Evolutionary conservation across 2,888 invertebrate genomes (phyloP).

Genomic region (Mimumesa dahlbomi): DNA sequence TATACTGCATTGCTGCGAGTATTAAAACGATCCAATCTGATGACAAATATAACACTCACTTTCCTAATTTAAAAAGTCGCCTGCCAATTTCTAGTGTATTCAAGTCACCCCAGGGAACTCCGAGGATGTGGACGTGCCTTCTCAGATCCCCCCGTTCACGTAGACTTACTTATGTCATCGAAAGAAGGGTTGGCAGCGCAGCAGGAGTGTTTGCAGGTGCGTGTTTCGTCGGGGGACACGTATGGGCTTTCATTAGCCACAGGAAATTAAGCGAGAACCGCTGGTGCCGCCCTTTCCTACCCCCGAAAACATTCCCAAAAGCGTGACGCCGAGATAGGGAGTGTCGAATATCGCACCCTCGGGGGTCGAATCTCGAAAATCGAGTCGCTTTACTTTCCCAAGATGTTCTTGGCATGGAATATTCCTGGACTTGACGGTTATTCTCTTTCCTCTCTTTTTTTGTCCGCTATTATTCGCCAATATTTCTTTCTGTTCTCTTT

Average conservation of each 20-base stretch:
- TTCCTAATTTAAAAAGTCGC: no score
- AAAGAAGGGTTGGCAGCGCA: slow-evolving; percentile 37
- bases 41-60: no score
- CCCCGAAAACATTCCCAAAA: slow-evolving; percentile 31
- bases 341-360: slow-evolving; percentile 48
- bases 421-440: slow-evolving; percentile 15
- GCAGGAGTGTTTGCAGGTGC: slow-evolving; percentile 33
- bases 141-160: background rate
- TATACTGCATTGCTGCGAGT: no score
- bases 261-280: slow-evolving; percentile 77
- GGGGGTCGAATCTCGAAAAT: slow-evolving; percentile 57
- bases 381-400: slow-evolving; percentile 37
- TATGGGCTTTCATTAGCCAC: slow-evolving; percentile 78
- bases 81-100: background rate
- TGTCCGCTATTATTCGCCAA: slow-evolving; percentile 6
- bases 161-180: slow-evolving; percentile 29
- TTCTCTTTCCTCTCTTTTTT: slow-evolving; percentile 26
- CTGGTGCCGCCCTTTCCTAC: slow-evolving; percentile 37
- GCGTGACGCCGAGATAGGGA: slow-evolving; percentile 50
- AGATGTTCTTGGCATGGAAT: slow-evolving; percentile 31
- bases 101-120: background rate
- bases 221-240: slow-evolving; percentile 49
- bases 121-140: background rate
- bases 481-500: background rate
- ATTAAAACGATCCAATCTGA: no score